Conservation (phyloP, 2,113 vertebrate species). For the Marmota flaviventris region DNA sequence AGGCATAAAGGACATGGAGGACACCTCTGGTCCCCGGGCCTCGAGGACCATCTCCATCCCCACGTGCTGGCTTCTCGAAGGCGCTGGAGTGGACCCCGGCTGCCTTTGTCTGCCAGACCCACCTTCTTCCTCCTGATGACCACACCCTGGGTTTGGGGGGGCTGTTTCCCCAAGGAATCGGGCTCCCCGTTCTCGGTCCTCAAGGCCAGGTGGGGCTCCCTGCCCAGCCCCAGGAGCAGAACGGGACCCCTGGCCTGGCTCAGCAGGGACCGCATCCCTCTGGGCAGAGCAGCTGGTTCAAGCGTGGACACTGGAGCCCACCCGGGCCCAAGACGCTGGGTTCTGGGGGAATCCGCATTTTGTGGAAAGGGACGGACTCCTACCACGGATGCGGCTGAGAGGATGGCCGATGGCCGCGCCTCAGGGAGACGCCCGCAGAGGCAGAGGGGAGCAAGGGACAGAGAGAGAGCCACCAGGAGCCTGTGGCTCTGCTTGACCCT, state of each 20-base stretch:
- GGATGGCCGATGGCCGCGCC: too few relatives aligned
- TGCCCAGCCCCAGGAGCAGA: background rate
- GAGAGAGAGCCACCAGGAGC: background rate
- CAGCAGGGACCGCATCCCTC: background rate
- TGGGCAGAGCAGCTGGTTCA: background rate
- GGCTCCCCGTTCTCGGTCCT: background rate
- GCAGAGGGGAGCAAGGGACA: background rate
- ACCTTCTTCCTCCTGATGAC: background rate
- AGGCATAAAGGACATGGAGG: too few relatives aligned
- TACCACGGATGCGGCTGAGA: background rate
- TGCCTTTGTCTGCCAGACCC: background rate
- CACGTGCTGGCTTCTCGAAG: background rate
- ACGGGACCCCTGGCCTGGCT: background rate
- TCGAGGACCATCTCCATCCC: too few relatives aligned
- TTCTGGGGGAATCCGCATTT: fast-evolving
- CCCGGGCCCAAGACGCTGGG: background rate
- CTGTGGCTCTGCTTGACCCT: too few relatives aligned
- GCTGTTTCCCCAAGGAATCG: background rate
- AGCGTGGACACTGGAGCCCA: background rate
- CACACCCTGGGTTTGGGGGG: background rate
- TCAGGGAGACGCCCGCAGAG: background rate
- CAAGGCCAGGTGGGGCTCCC: background rate
- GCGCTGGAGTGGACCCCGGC: background rate
- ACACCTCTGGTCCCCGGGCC: too few relatives aligned
- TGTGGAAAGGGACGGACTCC: background rate